Evolutionary conservation across 92 coral and sea anemone species (phyloP), one percentile per base, ranked within the genome.

Genomic region (Scolanthus callimorphus): DNA sequence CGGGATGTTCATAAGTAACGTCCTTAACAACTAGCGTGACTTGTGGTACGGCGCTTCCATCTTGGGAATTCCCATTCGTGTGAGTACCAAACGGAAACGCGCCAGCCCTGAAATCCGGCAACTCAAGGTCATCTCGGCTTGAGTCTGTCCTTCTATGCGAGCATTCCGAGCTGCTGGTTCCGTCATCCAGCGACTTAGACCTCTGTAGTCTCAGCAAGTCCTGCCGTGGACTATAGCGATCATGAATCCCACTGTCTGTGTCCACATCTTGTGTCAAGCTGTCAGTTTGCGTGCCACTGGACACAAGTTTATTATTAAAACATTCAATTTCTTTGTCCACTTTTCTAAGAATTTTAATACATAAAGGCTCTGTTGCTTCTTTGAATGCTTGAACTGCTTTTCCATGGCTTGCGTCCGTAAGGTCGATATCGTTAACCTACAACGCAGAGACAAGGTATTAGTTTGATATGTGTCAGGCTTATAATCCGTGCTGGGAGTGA

Each of bases 201-300:
- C 88, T 76, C 58, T 74, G 72, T 10, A 79, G 84, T 34, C 61
- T 69, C 12, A 82, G 64, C 34, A 83, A 28, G 59, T 87, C 95
- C 57, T 87, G 95, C 20, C 95, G 64, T 1, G 95, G 95, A 58
- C 95, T 87, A 55, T 83, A 87, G n/a, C 95, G 45, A 64, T 87
- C 95, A 51, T 87, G 95, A 21, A 87, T 87, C 39, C 95, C 95
- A 56, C 95, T 87, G 38, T 87, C 95, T 1, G 95, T 82, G 54
- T 87, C 95, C 20, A 86, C 71, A 43, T 86, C 95, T 59, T 81
- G 89, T 17, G 85, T 39, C 8, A 80, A 53, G 28, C 74, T 77
- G 28, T 92, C 98, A 25, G 98, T 92, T 62, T 92, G 98, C 26
- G 88, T 83, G 3, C 96, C 96, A 24, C 89, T 62, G 0, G 98